Evolutionary conservation across 2,113 vertebrate genomes (phyloP).

Genomic region (Opisthocomus hoazin): DNA sequence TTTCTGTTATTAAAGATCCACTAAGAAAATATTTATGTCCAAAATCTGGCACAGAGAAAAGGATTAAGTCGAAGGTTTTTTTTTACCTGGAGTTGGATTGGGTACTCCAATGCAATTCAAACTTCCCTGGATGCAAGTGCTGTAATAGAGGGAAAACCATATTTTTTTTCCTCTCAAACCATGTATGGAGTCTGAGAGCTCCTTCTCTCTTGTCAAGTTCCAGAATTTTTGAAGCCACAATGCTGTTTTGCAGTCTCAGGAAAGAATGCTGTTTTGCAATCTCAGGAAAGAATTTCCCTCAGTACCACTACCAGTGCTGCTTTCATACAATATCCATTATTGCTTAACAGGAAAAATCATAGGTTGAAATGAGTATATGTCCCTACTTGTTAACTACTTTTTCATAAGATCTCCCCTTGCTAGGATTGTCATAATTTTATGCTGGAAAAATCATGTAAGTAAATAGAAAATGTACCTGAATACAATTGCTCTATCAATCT

Average conservation of each 20-base stretch:
- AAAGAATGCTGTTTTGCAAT: neutral
- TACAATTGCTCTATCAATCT: neutral
- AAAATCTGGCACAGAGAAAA: neutral
- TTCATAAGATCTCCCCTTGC: neutral
- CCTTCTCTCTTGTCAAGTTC: neutral
- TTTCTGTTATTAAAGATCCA: neutral
- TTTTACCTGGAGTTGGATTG: slow-evolving; percentile 46
- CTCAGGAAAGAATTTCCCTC: neutral
- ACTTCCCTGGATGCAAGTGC: slow-evolving; percentile 76
- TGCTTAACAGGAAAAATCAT: neutral
- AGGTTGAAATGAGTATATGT: neutral
- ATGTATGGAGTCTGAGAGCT: neutral
- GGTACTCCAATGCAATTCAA: slow-evolving; percentile 77
- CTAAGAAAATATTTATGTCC: neutral
- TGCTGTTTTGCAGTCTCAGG: no score
- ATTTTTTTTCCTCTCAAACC: neutral
- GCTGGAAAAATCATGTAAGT: neutral
- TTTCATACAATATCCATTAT: neutral
- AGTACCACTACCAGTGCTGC: neutral
- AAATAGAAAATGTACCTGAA: neutral
- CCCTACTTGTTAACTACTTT: neutral
- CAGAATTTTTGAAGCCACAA: neutral
- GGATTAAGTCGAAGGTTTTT: neutral
- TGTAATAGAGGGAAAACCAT: slow-evolving; percentile 28
- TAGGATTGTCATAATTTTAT: neutral